These are phyloP conservation scores for Gonatopus flavifemur DNA, from an alignment of 1,140 invertebrate genomes.

Conservation along the genomic window DNA sequence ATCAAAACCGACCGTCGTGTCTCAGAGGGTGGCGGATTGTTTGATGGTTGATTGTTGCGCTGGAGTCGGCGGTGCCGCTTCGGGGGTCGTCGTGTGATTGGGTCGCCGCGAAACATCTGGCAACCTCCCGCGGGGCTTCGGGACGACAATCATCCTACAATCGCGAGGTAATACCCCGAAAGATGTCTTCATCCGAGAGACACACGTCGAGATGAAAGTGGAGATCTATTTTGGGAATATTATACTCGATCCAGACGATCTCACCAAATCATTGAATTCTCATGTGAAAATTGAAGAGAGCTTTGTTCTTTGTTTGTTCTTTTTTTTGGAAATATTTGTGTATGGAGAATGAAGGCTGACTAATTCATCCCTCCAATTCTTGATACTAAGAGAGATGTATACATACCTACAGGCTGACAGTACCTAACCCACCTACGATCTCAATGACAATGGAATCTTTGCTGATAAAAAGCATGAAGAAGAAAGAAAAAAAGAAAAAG, in stretches of 20 bases:
- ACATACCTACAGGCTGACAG: slow-evolving; percentile 42
- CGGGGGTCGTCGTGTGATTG: slow-evolving; percentile 57
- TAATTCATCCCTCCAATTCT: slow-evolving; percentile 32
- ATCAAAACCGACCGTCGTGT: slow-evolving; percentile 31
- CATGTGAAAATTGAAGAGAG: too few species aligned
- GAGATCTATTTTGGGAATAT: too few species aligned
- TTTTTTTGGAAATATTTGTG: too few species aligned
- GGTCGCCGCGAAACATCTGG: slow-evolving; percentile 59
- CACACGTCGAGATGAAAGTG: slow-evolving; percentile 35
- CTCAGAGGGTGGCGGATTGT: slow-evolving; percentile 52
- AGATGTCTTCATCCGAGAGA: slow-evolving; percentile 52
- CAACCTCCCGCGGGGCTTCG: slow-evolving; percentile 56
- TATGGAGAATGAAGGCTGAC: too few species aligned
- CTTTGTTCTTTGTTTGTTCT: too few species aligned
- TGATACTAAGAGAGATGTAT: too few species aligned
- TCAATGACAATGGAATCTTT: slow-evolving; percentile 54
- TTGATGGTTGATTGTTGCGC: slow-evolving; percentile 56
- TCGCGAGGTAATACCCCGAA: slow-evolving; percentile 54
- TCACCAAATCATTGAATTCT: too few species aligned
- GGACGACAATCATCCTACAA: slow-evolving; percentile 55
- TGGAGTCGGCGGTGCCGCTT: too few species aligned
- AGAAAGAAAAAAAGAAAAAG: slow-evolving; percentile 17
- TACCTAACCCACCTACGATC: slow-evolving; percentile 44
- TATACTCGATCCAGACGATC: neutral
- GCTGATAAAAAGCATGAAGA: slow-evolving; percentile 41